Evolutionary conservation across 2,888 invertebrate genomes (phyloP), one percentile per base, ranked within the genome.

Genomic region (Phorcus lineatus): DNA sequence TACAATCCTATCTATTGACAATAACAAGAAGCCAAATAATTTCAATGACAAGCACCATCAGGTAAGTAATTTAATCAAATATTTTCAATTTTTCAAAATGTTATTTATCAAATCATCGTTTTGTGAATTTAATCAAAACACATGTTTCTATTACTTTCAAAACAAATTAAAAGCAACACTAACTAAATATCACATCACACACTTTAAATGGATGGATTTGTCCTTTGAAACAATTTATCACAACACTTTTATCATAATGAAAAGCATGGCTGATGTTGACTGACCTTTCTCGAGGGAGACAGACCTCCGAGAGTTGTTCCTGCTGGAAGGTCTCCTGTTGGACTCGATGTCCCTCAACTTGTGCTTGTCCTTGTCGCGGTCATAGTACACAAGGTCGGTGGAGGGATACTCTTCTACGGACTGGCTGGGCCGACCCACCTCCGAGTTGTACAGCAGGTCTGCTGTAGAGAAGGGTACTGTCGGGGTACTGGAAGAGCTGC

Each of bases 381-480:
- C 76, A 6, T 31, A 80, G 66, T 62, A 80, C 74, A 79, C 74
- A 28, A 79, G 79, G 62, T 80, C 80, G 1, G 67, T 75, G 36
- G 62, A 24, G 52, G 47, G 17, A 47, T 36, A 77, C 40, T 86
- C 88, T 11, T 87, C 88, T 11, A 24, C 19, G 79, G 80, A 28
- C 81, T 84, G 62, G 57, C 66, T 28, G 47, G 80, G 81, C n/a
- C 80, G 81, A 62, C 82, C 82, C 47, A 84, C 87, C 76, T 89
- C 89, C 57, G 81, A 85, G 19, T 86, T 86, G 83, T 88, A 90
- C 47, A 88, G 80, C 57, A 89, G 85, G 62, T 89, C 89, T 24
- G 88, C 83, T 13, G 87, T 86, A n/a, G 89, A 88, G 78, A 87
- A 87, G 6, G 88, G 88, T 57, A 88, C 88, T 9, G 86, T 84